These are phyloP conservation scores for Dendrolimus punctatus DNA, from an alignment of 1,140 invertebrate genomes.

Conservation along the genomic window DNA sequence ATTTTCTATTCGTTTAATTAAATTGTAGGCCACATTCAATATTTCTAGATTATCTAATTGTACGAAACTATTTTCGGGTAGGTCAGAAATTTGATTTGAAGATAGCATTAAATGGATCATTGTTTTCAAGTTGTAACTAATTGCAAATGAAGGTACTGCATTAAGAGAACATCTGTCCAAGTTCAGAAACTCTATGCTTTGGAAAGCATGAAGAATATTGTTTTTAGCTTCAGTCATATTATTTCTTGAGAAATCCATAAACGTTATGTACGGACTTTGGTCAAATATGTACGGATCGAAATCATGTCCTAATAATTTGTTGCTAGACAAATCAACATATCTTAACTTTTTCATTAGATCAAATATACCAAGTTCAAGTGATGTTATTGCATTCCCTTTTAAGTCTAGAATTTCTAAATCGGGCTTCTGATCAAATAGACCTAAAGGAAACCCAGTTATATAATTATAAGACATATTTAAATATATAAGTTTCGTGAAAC, in stretches of 20 bases:
- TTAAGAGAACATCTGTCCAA: slow-evolving; percentile 38
- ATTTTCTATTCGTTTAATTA: slow-evolving; percentile 29
- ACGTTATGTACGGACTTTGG: slow-evolving; percentile 20
- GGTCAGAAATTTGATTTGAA: slow-evolving; percentile 31
- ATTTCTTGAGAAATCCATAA: slow-evolving; percentile 43
- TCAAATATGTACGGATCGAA: slow-evolving; percentile 37
- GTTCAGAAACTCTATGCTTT: slow-evolving; percentile 30
- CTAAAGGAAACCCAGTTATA: slow-evolving; percentile 29
- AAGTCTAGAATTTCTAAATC: slow-evolving; percentile 39
- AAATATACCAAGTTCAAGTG: slow-evolving; percentile 34
- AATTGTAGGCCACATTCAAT: slow-evolving; percentile 39
- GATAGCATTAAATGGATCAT: slow-evolving; percentile 36
- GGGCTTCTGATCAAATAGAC: slow-evolving; percentile 35
- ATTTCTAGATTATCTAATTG: slow-evolving; percentile 26
- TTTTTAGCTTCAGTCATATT: slow-evolving; percentile 37
- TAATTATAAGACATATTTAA: slow-evolving; percentile 46
- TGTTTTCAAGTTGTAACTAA: slow-evolving; percentile 27
- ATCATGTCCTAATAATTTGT: slow-evolving; percentile 29
- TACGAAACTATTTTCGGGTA: slow-evolving; percentile 14
- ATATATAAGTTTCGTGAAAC: slow-evolving; percentile 20
- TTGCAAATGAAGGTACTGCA: slow-evolving; percentile 37
- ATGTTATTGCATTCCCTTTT: slow-evolving; percentile 32
- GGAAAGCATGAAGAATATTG: slow-evolving; percentile 31
- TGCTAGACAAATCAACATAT: slow-evolving; percentile 39
- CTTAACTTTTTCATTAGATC: slow-evolving; percentile 37